Evolutionary conservation across 2,113 vertebrate species (phyloP).

Genomic region (Bostrychus sinensis): DNA sequence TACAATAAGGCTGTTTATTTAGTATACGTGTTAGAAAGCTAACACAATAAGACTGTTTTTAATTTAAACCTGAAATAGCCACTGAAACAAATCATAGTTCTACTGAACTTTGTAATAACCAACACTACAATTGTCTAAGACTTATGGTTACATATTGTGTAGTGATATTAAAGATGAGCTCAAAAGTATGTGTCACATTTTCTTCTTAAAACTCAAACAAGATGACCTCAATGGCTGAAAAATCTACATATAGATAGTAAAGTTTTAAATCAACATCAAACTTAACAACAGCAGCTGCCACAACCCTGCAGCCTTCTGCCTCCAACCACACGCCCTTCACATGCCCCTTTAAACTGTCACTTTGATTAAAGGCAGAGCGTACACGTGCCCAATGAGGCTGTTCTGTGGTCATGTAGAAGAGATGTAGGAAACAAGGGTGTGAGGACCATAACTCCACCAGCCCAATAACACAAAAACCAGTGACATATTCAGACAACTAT

Average conservation of each 20-base stretch:
- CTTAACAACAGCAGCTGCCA: constrained; percentile 53
- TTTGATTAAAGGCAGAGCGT: constrained; percentile 54
- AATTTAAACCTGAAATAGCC: too few relatives aligned
- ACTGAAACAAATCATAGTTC: too few relatives aligned
- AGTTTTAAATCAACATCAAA: constrained; percentile 46
- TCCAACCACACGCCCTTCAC: constrained; percentile 51
- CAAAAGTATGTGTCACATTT: constrained; percentile 32
- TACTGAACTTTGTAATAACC: too few relatives aligned
- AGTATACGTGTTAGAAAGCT: too few relatives aligned
- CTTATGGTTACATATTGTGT: too few relatives aligned
- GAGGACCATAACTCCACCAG: constrained; percentile 12
- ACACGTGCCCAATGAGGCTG: constrained; percentile 28
- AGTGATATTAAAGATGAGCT: too few relatives aligned
- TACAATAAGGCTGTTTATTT: too few relatives aligned
- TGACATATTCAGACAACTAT: constrained; percentile 40
- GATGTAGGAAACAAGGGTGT: constrained; percentile 44
- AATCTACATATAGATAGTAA: constrained; percentile 51
- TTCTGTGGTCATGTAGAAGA: constrained; percentile 21
- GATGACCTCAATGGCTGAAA: constrained; percentile 34
- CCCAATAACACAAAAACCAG: constrained; percentile 6
- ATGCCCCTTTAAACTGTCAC: constrained; percentile 43
- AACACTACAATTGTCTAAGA: too few relatives aligned
- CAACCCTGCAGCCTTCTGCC: constrained; percentile 34
- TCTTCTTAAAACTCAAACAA: constrained; percentile 29
- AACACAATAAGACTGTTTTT: too few relatives aligned